These are phyloP conservation scores for Enteromius afrohamiltoni DNA, from an alignment of 2,797 vertebrate species.

Conservation along the genomic window DNA sequence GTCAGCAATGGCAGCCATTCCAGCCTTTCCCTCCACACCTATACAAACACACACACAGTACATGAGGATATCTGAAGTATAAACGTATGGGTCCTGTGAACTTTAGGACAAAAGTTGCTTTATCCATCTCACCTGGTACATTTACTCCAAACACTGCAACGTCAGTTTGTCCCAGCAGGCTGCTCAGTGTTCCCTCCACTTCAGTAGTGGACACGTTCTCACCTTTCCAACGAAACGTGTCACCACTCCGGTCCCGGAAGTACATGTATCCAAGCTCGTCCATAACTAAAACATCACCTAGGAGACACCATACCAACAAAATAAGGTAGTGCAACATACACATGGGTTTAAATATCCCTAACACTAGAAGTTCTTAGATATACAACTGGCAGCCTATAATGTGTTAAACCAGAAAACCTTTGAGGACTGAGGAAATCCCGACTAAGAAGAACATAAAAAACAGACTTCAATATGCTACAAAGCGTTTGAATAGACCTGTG, in stretches of 20 bases:
- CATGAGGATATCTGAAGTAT: not conserved
- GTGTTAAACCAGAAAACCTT: not conserved
- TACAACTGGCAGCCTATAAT: not conserved
- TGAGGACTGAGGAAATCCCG: not conserved
- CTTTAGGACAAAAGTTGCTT: not conserved
- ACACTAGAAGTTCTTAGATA: not conserved
- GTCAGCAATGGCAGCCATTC: slow-evolving; percentile 87
- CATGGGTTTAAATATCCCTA: too few species aligned
- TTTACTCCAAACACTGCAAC: slow-evolving; percentile 87
- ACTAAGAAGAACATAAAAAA: not conserved
- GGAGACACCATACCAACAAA: slow-evolving; percentile 2
- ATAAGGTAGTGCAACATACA: not conserved
- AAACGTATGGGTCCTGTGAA: not conserved
- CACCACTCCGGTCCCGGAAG: slow-evolving; percentile 86
- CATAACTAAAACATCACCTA: slow-evolving; percentile 89
- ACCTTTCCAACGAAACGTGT: slow-evolving; percentile 90
- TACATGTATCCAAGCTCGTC: slow-evolving; percentile 91
- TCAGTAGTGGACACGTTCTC: slow-evolving; percentile 90
- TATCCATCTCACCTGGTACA: slow-evolving; percentile 76
- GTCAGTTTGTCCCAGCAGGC: slow-evolving; percentile 81
- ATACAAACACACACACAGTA: slow-evolving; percentile 39
- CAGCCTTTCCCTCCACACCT: slow-evolving; percentile 90
- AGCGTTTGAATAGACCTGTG: not conserved
- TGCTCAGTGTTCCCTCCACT: slow-evolving; percentile 85
- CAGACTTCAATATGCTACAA: not conserved